These are phyloP conservation scores for Microcaecilia unicolor DNA, from an alignment of 2,797 vertebrate genomes.

Conservation along the genomic window DNA sequence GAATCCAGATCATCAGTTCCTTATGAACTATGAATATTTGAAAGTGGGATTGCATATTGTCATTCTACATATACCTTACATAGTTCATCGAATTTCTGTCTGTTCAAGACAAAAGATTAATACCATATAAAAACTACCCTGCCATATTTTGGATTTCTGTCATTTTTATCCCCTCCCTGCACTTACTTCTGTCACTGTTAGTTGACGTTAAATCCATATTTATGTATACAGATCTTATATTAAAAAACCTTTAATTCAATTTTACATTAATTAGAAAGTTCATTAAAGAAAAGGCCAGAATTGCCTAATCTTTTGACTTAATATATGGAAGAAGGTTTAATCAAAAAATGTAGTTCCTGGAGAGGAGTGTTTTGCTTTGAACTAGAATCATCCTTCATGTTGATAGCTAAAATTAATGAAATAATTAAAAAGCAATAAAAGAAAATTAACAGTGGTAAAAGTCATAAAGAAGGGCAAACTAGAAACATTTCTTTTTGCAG, in stretches of 20 bases:
- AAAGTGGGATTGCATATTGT: too few species aligned
- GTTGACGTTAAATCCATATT: not conserved
- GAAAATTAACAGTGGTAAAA: constrained; percentile 20
- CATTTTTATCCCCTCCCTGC: too few species aligned
- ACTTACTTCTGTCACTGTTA: not conserved
- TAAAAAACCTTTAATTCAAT: constrained; percentile 8
- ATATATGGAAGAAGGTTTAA: not conserved
- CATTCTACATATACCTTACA: not conserved
- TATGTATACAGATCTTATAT: not conserved
- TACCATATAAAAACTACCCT: not conserved
- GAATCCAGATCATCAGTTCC: too few species aligned
- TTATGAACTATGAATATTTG: too few species aligned
- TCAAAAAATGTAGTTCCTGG: constrained; percentile 8
- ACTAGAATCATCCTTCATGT: constrained; percentile 14
- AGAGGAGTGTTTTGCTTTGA: constrained; percentile 2
- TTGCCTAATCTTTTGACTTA: not conserved
- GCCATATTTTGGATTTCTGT: not conserved
- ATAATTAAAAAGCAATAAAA: constrained; percentile 41
- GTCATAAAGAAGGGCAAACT: constrained; percentile 6
- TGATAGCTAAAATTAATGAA: constrained; percentile 35
- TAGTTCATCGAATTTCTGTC: not conserved
- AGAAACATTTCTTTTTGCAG: not conserved
- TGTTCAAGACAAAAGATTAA: not conserved
- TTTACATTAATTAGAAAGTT: constrained; percentile 11
- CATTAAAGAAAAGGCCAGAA: constrained; percentile 9